Evolutionary conservation across 2,888 invertebrate genomes (phyloP).

Genomic region (Maniola hyperantus): DNA sequence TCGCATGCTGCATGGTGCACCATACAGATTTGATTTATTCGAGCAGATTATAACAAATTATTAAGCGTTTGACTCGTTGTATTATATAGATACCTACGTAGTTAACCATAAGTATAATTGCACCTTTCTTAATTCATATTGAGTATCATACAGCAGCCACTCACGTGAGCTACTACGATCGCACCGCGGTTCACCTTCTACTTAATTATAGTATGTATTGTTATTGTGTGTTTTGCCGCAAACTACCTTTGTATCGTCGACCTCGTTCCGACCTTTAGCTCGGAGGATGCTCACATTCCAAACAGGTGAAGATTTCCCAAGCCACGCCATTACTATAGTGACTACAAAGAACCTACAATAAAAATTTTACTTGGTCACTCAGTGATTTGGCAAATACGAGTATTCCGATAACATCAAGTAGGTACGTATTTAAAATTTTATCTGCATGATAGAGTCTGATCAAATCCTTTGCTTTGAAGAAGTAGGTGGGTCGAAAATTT

Average conservation of each 20-base stretch:
- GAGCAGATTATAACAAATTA: no score
- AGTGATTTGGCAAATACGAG: background rate
- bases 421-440: no score
- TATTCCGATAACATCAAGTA: no score
- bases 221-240: slow-evolving; percentile 52
- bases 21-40: no score
- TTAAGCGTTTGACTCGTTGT: no score
- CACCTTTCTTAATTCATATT: slow-evolving; percentile 20
- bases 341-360: background rate
- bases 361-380: background rate
- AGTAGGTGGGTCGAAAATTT: no score
- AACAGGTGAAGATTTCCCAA: slow-evolving; percentile 61
- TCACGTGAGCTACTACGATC: slow-evolving; percentile 30
- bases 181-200: slow-evolving; percentile 57
- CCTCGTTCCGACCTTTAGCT: slow-evolving; percentile 70
- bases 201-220: slow-evolving; percentile 55
- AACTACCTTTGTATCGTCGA: slow-evolving; percentile 47
- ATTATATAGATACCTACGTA: background rate
- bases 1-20: no score
- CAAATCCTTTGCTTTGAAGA: no score
- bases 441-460: no score
- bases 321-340: slow-evolving; percentile 33
- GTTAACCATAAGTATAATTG: background rate
- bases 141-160: slow-evolving; percentile 23
- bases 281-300: slow-evolving; percentile 75